A percentile compares a stretch with the other conserved stretches of the same genome.
phyloP scores from a whole-genome alignment of 2,888 invertebrate genomes.

The Cephus nigrinus region DNA sequence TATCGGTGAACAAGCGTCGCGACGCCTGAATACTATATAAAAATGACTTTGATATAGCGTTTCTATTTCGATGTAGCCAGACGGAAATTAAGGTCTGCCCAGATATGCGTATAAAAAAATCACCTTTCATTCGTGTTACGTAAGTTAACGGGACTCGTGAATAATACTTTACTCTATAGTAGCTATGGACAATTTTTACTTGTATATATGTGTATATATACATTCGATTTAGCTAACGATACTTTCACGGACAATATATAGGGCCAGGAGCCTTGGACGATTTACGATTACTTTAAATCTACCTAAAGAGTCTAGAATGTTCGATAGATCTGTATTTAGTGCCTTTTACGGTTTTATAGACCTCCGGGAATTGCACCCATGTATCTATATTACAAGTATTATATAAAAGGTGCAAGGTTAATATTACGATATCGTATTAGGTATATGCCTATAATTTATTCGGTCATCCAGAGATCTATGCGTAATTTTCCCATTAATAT shows the following conservation, averaged over 20 bases:
- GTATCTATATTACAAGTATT: neutral
- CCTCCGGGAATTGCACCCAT: neutral
- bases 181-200: neutral
- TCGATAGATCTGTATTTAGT: neutral
- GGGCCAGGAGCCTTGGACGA: neutral
- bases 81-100: neutral
- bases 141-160: neutral
- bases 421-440: neutral
- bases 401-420: neutral
- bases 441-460: neutral
- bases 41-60: neutral
- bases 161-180: neutral
- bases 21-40: neutral
- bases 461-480: neutral
- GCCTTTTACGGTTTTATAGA: neutral
- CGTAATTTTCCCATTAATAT: neutral
- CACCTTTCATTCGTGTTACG: neutral
- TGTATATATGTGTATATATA: neutral
- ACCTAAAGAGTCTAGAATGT: neutral
- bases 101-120: neutral
- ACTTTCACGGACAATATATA: neutral
- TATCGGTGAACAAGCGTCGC: neutral
- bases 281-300: neutral
- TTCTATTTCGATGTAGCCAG: neutral
- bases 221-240: neutral